Base-by-base conservation (phyloP, 2,113 vertebrate species). In the Tragelaphus scriptus region DNA sequence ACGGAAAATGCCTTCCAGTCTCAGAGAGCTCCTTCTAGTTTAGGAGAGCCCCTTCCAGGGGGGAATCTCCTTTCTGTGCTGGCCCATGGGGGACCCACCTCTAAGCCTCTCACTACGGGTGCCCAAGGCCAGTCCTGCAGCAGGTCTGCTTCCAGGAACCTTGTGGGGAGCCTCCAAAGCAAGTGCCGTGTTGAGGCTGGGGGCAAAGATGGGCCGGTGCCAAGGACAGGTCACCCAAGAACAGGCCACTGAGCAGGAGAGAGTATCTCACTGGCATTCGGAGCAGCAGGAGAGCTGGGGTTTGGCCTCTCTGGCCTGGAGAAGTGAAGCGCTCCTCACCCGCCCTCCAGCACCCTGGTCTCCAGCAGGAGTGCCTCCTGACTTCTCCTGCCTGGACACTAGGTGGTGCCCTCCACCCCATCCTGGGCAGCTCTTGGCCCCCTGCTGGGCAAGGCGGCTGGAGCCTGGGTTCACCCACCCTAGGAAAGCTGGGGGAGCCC, bases 331-430 rank as follows among this genome's bases (percentile, higher is more conserved):
- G 2, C 30, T 58, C 47, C 15, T 1, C 55, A 32, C 21, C 5
- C 1, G 12, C 11, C 44, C 53, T 9, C 32, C 26, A 8, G 10
- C 40, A 6, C 6, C 26, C 30, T 2, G 0, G 7, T 15, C 53
- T 90, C 59, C 5, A 8, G 56, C 1, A 9, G 79, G 40, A 6
- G 2, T 1, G 3, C n/a, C 12, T 51, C 77, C 21, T 4, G 1
- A 77, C 53, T 90, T 93, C 90, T 75, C 79, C 63, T 44, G 40
- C 93, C 89, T 65, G 92, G 55, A 21, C 97, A 58, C 93, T 81
- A 98, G 97, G 80, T 92, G 95, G 97, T 61, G 71, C 63, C 71
- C 90, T 94, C 58, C 49, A n/a, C 79, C 58, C 97, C 9, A 25
- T 40, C 95, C 96, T 85, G 49, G n/a, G 5, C 71, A 3, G 86